Percentiles rank a stretch among this genome's conserved stretches.
phyloP scores from a whole-genome alignment of 2,113 vertebrate species.

The Microtus oregoni region DNA sequence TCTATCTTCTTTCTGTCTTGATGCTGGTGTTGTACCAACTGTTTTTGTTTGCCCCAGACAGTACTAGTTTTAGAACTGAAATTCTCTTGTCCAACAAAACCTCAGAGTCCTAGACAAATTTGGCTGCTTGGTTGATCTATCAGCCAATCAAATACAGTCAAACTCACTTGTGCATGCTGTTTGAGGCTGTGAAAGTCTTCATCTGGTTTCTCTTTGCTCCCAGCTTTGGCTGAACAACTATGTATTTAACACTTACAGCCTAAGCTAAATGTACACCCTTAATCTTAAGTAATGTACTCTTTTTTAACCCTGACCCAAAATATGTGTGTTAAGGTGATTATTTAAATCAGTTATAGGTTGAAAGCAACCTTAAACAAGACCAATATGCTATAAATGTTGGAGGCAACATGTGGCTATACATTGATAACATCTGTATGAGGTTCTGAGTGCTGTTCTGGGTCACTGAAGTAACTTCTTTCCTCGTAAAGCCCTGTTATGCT shows the following conservation, averaged over 20 bases:
- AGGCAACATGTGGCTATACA: background rate
- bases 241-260: background rate
- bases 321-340: background rate
- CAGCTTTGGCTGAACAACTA: background rate
- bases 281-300: background rate
- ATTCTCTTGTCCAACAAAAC: background rate
- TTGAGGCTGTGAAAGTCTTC: background rate
- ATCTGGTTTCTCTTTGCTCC: slow-evolving; percentile 14
- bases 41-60: background rate
- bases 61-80: background rate
- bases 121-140: background rate
- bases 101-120: background rate
- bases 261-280: background rate
- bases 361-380: background rate
- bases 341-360: background rate
- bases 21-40: background rate
- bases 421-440: background rate
- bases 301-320: background rate
- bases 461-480: background rate
- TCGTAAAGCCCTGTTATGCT: background rate
- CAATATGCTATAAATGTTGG: background rate
- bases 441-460: background rate
- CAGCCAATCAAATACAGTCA: background rate
- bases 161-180: background rate
- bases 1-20: background rate